Evolutionary conservation across 2,113 vertebrate species (phyloP).

Genomic region (Larimichthys crocea): DNA sequence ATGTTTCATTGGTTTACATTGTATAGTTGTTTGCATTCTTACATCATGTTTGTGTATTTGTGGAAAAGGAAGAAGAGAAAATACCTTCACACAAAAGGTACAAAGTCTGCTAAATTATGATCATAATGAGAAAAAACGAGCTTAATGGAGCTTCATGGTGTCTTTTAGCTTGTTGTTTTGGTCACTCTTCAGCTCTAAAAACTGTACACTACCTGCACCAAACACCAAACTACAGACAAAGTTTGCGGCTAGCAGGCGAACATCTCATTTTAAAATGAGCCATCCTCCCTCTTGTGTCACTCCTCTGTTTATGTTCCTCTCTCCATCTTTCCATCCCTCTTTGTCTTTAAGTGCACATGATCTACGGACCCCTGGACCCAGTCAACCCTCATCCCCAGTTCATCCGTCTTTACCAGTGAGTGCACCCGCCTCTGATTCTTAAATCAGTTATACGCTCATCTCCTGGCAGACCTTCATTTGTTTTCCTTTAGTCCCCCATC

Average conservation of each 20-base stretch:
- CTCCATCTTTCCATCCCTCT: neutral
- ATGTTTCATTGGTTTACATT: too few species aligned
- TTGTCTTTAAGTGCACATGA: conserved; percentile 91
- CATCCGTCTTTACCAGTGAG: conserved; percentile 93
- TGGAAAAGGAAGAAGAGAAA: too few species aligned
- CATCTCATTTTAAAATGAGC: neutral
- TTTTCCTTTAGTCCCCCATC: neutral
- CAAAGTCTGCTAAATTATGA: too few species aligned
- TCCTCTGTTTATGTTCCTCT: neutral
- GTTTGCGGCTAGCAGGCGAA: too few species aligned
- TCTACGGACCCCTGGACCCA: conserved; percentile 95
- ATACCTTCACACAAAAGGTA: too few species aligned
- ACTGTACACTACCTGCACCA: too few species aligned
- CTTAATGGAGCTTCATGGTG: too few species aligned
- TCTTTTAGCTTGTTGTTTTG: too few species aligned
- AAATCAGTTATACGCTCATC: neutral
- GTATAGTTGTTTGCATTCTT: too few species aligned
- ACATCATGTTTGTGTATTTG: too few species aligned
- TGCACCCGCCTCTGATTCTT: conserved; percentile 22
- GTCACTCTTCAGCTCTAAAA: too few species aligned
- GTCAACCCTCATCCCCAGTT: conserved; percentile 94
- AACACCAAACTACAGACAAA: too few species aligned
- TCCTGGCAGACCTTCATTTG: neutral
- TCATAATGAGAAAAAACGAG: neutral
- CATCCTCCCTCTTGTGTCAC: neutral